phyloP scores from a whole-genome alignment of 2,113 vertebrate genomes.

The Aspidoscelis tigris region DNA sequence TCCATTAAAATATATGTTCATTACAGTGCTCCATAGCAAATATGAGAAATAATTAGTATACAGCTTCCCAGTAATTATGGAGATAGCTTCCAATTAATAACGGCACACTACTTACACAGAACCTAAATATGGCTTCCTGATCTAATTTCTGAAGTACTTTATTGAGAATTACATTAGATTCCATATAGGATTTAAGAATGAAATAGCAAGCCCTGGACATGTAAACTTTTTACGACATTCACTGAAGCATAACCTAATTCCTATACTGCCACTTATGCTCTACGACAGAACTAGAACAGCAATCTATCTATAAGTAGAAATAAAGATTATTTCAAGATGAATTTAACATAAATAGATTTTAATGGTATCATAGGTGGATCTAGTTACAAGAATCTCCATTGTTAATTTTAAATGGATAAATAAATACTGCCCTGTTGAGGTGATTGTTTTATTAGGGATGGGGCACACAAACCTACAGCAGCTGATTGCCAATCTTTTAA shows the following conservation, averaged over 20 bases:
- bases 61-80: not conserved
- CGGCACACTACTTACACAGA: not conserved
- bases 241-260: not conserved
- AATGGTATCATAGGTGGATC: not conserved
- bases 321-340: not conserved
- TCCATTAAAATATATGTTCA: not conserved
- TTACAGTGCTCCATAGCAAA: not conserved
- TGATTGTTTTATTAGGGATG: too few species aligned
- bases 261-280: not conserved
- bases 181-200: not conserved
- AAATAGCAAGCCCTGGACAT: not conserved
- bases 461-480: too few species aligned
- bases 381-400: too few species aligned
- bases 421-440: too few species aligned
- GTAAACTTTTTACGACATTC: not conserved
- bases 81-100: not conserved
- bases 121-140: not conserved
- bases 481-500: too few species aligned
- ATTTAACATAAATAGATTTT: not conserved
- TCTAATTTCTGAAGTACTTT: not conserved
- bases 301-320: too few species aligned
- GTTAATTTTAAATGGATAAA: too few species aligned
- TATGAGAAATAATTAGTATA: not conserved
- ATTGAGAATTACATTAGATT: not conserved
- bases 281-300: too few species aligned